Conservation (phyloP, 2,797 vertebrate genomes). For the Steatocranus sp. region DNA sequence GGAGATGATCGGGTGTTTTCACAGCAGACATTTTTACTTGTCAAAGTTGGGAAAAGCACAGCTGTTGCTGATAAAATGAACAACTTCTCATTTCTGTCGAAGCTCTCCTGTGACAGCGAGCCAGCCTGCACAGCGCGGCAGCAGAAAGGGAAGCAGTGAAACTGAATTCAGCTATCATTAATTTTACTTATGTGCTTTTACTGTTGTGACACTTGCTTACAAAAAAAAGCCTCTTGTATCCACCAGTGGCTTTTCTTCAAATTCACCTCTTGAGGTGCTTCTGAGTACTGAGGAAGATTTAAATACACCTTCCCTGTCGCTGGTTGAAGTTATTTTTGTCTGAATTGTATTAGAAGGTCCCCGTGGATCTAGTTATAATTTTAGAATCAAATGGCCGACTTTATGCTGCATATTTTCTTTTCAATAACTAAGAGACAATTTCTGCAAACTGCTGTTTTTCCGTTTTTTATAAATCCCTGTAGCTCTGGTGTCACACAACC, state of each 20-base stretch:
- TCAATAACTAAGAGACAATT: not conserved
- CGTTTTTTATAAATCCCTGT: not conserved
- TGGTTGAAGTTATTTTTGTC: not conserved
- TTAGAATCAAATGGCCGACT: not conserved
- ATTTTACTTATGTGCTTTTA: not conserved
- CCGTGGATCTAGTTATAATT: not conserved
- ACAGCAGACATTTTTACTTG: not conserved
- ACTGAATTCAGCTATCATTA: not conserved
- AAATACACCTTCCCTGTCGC: not conserved
- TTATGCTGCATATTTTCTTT: not conserved
- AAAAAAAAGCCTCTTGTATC: not conserved
- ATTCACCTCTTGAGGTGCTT: not conserved
- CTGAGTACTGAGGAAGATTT: not conserved
- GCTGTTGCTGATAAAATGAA: not conserved
- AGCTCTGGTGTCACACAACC: not conserved
- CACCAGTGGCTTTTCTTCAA: not conserved
- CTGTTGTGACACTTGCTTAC: not conserved
- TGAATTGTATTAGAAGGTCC: not conserved
- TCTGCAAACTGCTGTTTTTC: not conserved
- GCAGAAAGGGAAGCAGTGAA: not conserved
- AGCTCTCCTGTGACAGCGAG: not conserved
- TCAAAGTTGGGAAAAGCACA: not conserved
- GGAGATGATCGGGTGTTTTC: not conserved
- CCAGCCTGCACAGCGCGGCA: not conserved
- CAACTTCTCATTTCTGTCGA: not conserved